These are phyloP conservation scores for Bombus difficillimus DNA, from an alignment of 1,140 invertebrate genomes.

Conservation along the genomic window DNA sequence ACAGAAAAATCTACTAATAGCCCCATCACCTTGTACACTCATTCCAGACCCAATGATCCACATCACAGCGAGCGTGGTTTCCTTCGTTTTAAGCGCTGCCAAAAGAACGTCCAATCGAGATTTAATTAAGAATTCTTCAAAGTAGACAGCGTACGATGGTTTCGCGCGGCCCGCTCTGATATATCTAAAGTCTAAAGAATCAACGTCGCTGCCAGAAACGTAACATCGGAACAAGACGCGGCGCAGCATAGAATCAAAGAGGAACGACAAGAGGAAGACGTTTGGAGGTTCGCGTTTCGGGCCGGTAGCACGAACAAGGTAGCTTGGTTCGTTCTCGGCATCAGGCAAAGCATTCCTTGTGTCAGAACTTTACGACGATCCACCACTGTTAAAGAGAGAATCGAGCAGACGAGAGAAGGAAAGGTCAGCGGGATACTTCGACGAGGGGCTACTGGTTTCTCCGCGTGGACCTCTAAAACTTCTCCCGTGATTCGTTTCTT, in stretches of 20 bases:
- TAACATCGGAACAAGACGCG: slow-evolving; percentile 19
- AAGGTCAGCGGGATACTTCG: slow-evolving; percentile 78
- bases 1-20: neutral
- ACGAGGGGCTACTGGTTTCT: slow-evolving; percentile 78
- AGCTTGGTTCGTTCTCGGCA: slow-evolving; percentile 58
- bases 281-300: slow-evolving; percentile 39
- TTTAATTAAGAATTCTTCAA: slow-evolving; percentile 67
- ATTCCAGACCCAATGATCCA: no score
- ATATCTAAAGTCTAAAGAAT: slow-evolving; percentile 51
- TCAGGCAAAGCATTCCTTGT: slow-evolving; percentile 76
- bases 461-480: slow-evolving; percentile 31
- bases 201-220: slow-evolving; percentile 55
- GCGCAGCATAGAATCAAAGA: neutral
- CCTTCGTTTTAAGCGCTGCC: neutral
- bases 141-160: slow-evolving; percentile 50
- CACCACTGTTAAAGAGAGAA: slow-evolving; percentile 60
- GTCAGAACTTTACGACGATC: slow-evolving; percentile 74
- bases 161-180: slow-evolving; percentile 43
- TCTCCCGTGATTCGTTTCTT: slow-evolving; percentile 50
- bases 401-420: slow-evolving; percentile 35
- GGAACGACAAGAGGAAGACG: slow-evolving; percentile 15
- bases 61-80: neutral
- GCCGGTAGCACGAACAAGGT: slow-evolving; percentile 59
- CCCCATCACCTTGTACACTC: neutral
- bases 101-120: slow-evolving; percentile 10